Evolutionary conservation across 1,140 invertebrate genomes (phyloP).

Genomic region (Macrotrachela quadricornifera): DNA sequence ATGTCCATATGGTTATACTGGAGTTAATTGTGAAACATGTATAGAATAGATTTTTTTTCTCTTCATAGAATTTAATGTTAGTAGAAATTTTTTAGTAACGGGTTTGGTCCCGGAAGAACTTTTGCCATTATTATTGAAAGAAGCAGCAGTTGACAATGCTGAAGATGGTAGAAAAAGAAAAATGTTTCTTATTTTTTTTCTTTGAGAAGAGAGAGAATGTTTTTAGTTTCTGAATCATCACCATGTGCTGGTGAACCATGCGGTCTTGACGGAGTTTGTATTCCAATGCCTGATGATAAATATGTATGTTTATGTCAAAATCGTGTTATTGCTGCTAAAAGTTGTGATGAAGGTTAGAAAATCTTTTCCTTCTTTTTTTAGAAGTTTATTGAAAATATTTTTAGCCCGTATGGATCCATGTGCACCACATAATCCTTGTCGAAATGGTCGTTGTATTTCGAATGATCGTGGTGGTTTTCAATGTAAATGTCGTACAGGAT

Average conservation of each 20-base stretch:
- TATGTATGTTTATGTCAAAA: slow-evolving; percentile 8
- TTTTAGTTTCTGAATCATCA: slow-evolving; percentile 54
- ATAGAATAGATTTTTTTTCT: not conserved
- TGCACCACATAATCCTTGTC: slow-evolving; percentile 46
- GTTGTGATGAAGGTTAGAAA: slow-evolving; percentile 33
- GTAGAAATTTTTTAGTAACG: not conserved
- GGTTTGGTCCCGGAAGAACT: not conserved
- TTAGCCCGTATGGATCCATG: slow-evolving; percentile 48
- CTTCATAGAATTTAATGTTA: not conserved
- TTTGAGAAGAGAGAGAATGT: slow-evolving; percentile 48
- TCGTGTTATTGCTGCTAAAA: not conserved
- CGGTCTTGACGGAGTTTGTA: slow-evolving; percentile 39
- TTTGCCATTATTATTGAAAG: not conserved
- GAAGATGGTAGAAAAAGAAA: not conserved
- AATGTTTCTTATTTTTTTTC: not conserved
- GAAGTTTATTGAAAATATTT: slow-evolving; percentile 54
- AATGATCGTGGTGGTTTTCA: slow-evolving; percentile 43
- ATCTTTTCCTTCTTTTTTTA: slow-evolving; percentile 19
- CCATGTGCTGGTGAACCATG: slow-evolving; percentile 46
- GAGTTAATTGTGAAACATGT: slow-evolving; percentile 8
- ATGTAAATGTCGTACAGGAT: slow-evolving; percentile 35
- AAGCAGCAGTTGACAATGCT: not conserved
- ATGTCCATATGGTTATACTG: slow-evolving; percentile 8
- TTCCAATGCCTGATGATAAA: slow-evolving; percentile 31
- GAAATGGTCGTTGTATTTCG: slow-evolving; percentile 52